Evolutionary conservation across 2,888 invertebrate genomes (phyloP).

Genomic region (Drosophila koepferae): DNA sequence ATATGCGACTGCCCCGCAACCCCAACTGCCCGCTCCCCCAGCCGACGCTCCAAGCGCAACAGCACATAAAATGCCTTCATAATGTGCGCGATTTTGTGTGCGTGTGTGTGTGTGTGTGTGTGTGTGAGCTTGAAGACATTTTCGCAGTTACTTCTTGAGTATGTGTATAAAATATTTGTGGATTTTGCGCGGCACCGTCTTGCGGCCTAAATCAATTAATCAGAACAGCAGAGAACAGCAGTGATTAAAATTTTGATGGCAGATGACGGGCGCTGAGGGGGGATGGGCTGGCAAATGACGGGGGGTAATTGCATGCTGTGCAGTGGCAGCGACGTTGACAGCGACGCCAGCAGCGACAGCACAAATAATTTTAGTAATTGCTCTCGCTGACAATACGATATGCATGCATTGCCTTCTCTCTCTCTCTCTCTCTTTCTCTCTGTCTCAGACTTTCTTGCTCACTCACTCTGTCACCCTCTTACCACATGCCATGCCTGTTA

Average conservation of each 20-base stretch:
- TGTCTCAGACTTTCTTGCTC: background rate
- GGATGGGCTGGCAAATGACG: background rate
- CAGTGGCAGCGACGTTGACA: conserved; percentile 38
- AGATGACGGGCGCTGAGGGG: too few species aligned
- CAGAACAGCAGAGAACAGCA: conserved; percentile 10
- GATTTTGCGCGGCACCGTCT: conserved; percentile 14
- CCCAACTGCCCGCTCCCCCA: background rate
- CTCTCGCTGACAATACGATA: conserved; percentile 48
- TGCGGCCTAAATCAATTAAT: conserved; percentile 43
- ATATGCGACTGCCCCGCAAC: conserved; percentile 44
- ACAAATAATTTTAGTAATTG: conserved; percentile 66
- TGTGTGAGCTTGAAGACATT: conserved; percentile 13
- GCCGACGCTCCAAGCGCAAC: background rate
- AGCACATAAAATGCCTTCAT: conserved; percentile 45
- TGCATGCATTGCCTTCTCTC: conserved; percentile 7
- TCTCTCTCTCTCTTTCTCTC: background rate
- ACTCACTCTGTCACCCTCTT: background rate
- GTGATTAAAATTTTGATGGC: conserved; percentile 13
- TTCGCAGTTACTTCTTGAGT: conserved; percentile 15
- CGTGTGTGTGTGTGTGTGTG: conserved; percentile 21
- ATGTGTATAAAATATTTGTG: conserved; percentile 27
- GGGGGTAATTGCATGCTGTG: conserved; percentile 52
- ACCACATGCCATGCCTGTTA: conserved; percentile 2
- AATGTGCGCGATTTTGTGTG: conserved; percentile 37
- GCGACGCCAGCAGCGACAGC: conserved; percentile 40